Percentiles rank a stretch among this genome's conserved stretches.
These are phyloP conservation scores for Brachynemurus nebulosus DNA, from an alignment of 2,888 invertebrate genomes.

Conservation along the genomic window DNA sequence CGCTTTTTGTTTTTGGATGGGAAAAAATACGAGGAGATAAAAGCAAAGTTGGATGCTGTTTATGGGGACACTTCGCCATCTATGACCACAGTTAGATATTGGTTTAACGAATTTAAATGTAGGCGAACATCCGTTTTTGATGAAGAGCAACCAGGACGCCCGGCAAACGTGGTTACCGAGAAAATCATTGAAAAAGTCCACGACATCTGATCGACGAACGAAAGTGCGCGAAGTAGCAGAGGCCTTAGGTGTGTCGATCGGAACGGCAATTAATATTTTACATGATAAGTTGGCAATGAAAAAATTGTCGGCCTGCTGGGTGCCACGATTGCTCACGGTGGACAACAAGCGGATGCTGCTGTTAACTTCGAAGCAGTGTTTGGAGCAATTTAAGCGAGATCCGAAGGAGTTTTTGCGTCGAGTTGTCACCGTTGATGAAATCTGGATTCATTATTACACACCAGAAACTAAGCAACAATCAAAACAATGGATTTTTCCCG, in stretches of 20 bases:
- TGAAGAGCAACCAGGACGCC: not conserved
- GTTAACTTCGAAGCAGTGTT: conserved; percentile 22
- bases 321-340: conserved; percentile 24
- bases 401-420: conserved; percentile 23
- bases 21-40: not conserved
- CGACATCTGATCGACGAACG: conserved; percentile 22
- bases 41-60: not conserved
- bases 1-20: not conserved
- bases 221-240: conserved; percentile 23
- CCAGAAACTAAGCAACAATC: conserved; percentile 23
- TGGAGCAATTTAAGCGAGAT: conserved; percentile 23
- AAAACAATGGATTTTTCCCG: conserved; percentile 8
- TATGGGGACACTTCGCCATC: conserved; percentile 16
- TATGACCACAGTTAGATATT: conserved; percentile 9
- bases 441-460: conserved; percentile 24
- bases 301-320: conserved; percentile 25
- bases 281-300: conserved; percentile 22
- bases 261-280: conserved; percentile 18
- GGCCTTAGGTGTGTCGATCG: conserved; percentile 21
- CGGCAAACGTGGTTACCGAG: conserved; percentile 13
- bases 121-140: not conserved
- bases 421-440: conserved; percentile 26
- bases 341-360: conserved; percentile 23
- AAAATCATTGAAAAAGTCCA: conserved; percentile 21
- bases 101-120: too few relatives aligned